Evolutionary conservation across 2,888 invertebrate genomes (phyloP).

Genomic region (Agrochola lychnidis): DNA sequence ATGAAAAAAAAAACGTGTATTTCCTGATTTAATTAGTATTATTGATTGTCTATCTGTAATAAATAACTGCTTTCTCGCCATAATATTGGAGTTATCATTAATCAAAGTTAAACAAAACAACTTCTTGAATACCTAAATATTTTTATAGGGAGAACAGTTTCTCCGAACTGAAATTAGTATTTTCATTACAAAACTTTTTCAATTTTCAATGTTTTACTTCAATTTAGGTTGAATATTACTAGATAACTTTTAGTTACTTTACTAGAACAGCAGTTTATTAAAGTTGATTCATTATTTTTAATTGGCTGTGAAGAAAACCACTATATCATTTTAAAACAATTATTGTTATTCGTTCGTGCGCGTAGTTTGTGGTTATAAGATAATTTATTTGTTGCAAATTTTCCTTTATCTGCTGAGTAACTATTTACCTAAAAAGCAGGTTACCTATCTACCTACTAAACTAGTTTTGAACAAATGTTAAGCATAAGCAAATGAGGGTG

Average conservation of each 20-base stretch:
- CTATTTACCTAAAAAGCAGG: background rate
- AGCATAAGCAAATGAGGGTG: background rate
- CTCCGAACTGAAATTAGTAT: conserved; percentile 53
- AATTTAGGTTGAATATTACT: conserved; percentile 43
- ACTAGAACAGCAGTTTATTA: conserved; percentile 11
- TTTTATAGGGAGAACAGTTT: conserved; percentile 35
- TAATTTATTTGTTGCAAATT: conserved; percentile 20
- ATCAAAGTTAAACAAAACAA: conserved; percentile 51
- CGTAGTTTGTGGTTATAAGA: conserved; percentile 35
- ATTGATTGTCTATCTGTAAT: conserved; percentile 4
- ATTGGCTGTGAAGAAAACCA: conserved; percentile 15
- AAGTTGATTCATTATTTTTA: conserved; percentile 36
- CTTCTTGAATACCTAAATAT: conserved; percentile 38
- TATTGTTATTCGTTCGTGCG: background rate
- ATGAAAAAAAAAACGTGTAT: background rate
- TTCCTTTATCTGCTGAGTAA: conserved; percentile 18
- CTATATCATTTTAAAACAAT: conserved; percentile 4
- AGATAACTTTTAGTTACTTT: conserved; percentile 32
- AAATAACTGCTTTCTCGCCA: background rate
- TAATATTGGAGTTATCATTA: conserved; percentile 32
- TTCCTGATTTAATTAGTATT: background rate
- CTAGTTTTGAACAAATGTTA: background rate
- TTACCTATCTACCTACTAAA: background rate
- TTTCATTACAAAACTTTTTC: conserved; percentile 60
- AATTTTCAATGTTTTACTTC: conserved; percentile 49